Evolutionary conservation across 2,797 vertebrate species (phyloP), one percentile per base, ranked within the genome.

Genomic region (Anniella stebbinsi): DNA sequence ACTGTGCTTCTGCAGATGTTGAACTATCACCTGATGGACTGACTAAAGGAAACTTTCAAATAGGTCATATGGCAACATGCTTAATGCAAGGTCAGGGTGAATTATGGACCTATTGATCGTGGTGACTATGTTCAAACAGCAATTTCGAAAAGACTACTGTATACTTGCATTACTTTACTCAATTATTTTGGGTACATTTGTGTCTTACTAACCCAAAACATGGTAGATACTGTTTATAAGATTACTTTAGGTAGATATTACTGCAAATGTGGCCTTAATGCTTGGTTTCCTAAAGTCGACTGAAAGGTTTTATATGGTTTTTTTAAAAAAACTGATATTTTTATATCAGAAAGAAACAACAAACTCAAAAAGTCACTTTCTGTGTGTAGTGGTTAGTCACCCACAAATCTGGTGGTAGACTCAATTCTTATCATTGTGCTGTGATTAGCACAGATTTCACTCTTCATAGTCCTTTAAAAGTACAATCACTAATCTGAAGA

Each of bases 141-240:
- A 81, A 87, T 18, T 13, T 0, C 80, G 48, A 54, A 9, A 87
- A 90, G 60, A 0, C 5, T 88, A 83, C 77, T 86, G n/a, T 51
- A 57, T 78, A 70, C 81, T 54, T 2, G 7, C 30, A 89, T 48
- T 33, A 75, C 21, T 89, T 78, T 0, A 80, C 51, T 48, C 63
- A 81, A 1, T 72, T 85, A 89, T 91, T 77, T 94, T 82, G 86
- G 60, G 28, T 90, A 85, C 80, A 67, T 4, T 45, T 91, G 63
- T 45, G 38, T 84, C 48, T 89, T 84, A n/a, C 84, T 75, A 78
- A 73, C 23, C 36, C 6, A 11, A 28, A 86, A 75, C 93, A 48
- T 48, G 72, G 67, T 88, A 87, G 82, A 57, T 86, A 91, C 3
- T 92, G 77, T 48, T 81, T 92, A 3, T 38, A n/a, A 38, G 87